phyloP scores from a whole-genome alignment of 2,797 vertebrate species.

The Cryptoprocta ferox region DNA sequence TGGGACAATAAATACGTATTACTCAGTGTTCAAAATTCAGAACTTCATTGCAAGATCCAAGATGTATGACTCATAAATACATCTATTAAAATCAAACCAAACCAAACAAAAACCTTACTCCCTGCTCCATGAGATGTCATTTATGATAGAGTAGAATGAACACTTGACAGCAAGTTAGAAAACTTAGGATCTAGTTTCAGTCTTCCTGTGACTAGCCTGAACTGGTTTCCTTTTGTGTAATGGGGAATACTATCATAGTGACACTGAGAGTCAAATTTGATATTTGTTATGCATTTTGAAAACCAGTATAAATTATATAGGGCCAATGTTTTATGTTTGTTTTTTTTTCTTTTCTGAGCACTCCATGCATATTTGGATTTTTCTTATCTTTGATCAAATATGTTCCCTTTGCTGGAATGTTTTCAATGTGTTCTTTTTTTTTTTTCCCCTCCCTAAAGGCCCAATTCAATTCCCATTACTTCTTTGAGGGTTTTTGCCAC shows the following conservation, averaged over 20 bases:
- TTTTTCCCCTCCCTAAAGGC: conserved; percentile 26
- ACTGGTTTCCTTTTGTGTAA: not conserved
- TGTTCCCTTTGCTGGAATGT: conserved; percentile 40
- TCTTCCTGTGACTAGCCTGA: not conserved
- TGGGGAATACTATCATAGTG: not conserved
- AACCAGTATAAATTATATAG: not conserved
- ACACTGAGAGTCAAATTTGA: not conserved
- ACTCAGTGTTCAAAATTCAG: not conserved
- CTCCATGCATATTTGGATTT: not conserved
- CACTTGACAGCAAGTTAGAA: not conserved
- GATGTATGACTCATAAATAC: not conserved
- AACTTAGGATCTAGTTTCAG: not conserved
- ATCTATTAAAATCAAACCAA: not conserved
- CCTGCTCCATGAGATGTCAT: not conserved
- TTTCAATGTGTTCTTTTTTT: conserved; percentile 36
- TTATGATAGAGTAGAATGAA: not conserved
- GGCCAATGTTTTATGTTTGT: not conserved
- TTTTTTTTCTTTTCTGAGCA: not conserved
- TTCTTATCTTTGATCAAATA: conserved; percentile 55
- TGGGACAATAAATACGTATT: not conserved
- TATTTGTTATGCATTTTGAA: not conserved
- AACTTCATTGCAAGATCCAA: not conserved
- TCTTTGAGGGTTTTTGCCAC: conserved; percentile 50
- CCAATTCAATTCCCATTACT: conserved; percentile 65
- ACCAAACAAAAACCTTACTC: not conserved